Evolutionary conservation across 92 coral and sea anemone genomes (phyloP).

Genomic region (Phenganax marumi): DNA sequence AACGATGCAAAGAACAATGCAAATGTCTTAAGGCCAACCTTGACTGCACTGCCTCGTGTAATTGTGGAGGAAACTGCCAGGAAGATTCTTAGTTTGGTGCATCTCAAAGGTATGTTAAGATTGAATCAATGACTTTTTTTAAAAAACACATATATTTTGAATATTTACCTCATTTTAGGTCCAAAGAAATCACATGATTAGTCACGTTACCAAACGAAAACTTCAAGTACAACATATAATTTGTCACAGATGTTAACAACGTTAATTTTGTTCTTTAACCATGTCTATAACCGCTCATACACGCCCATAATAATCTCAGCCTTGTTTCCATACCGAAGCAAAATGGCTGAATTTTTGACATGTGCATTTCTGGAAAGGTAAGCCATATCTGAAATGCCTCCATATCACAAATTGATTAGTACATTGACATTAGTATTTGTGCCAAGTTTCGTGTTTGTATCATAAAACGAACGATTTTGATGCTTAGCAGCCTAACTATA

Average conservation of each 20-base stretch:
- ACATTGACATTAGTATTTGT: slow-evolving; percentile 1
- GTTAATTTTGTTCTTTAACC: not conserved
- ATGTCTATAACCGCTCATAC: not conserved
- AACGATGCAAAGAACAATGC: not conserved
- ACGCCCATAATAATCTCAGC: not conserved
- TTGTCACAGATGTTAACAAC: not conserved
- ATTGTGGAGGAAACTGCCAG: too few species aligned
- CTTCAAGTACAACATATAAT: too few species aligned
- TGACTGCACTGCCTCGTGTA: too few species aligned
- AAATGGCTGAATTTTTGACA: slow-evolving; percentile 11
- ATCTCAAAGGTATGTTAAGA: too few species aligned
- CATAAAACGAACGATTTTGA: slow-evolving; percentile 14
- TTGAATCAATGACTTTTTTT: too few species aligned
- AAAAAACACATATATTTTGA: too few species aligned
- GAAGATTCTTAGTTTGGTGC: too few species aligned
- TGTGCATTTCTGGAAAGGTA: not conserved
- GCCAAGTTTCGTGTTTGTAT: slow-evolving; percentile 16
- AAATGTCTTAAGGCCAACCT: not conserved
- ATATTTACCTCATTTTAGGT: too few species aligned
- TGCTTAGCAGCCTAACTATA: too few species aligned
- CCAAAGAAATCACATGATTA: too few species aligned
- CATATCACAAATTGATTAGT: slow-evolving; percentile 11
- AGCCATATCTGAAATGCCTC: slow-evolving; percentile 6
- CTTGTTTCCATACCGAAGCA: not conserved
- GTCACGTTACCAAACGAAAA: too few species aligned